Evolutionary conservation across 2,888 invertebrate genomes (phyloP).

Genomic region (Mactromeris polynyma): DNA sequence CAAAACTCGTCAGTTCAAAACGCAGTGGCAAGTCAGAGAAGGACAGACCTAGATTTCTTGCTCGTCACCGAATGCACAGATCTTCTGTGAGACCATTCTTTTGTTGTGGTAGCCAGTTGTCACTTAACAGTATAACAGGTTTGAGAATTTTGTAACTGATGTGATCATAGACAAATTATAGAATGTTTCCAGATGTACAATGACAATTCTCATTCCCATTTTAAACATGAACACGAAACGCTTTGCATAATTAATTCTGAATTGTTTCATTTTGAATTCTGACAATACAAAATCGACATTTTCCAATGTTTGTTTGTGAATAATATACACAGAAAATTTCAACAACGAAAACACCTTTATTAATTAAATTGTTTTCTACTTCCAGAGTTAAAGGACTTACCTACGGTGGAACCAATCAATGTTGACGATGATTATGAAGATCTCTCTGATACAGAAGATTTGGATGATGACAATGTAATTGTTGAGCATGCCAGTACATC

Average conservation of each 20-base stretch:
- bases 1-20: not conserved
- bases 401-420: not conserved
- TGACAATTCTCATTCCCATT: too few species aligned
- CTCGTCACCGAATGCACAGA: constrained; percentile 74
- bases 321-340: too few species aligned
- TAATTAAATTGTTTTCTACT: not conserved
- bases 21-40: constrained; percentile 19
- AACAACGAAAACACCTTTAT: too few species aligned
- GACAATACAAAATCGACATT: too few species aligned
- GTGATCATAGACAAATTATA: too few species aligned
- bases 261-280: too few species aligned
- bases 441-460: constrained; percentile 59
- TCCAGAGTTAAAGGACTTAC: constrained; percentile 58
- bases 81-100: constrained; percentile 83
- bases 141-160: not conserved
- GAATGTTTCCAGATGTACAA: too few species aligned
- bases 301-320: too few species aligned
- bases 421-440: constrained; percentile 67
- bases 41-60: constrained; percentile 21
- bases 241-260: too few species aligned
- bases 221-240: too few species aligned
- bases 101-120: constrained; percentile 84
- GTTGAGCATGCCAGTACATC: not conserved
- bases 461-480: constrained; percentile 27
- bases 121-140: constrained; percentile 79